These are phyloP conservation scores for Cygnus buccinator DNA, from an alignment of 2,113 vertebrate species.

Conservation along the genomic window DNA sequence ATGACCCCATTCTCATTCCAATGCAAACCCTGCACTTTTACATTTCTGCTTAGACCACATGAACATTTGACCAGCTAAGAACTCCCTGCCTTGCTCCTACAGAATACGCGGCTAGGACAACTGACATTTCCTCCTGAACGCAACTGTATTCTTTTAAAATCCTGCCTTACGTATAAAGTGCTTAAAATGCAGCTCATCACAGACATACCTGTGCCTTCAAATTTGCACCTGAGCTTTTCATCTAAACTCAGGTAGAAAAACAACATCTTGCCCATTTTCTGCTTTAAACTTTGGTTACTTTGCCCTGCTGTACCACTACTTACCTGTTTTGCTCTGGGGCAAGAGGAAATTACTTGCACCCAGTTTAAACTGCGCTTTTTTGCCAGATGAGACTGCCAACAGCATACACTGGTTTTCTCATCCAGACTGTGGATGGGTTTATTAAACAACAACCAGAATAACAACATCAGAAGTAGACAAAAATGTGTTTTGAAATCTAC, in stretches of 20 bases:
- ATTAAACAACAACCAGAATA: background rate
- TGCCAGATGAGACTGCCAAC: background rate
- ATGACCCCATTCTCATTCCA: conserved; percentile 87
- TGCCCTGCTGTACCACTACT: background rate
- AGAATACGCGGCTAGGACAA: conserved; percentile 46
- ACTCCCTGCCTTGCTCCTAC: conserved; percentile 57
- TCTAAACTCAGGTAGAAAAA: background rate
- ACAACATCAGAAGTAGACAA: background rate
- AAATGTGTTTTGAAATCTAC: background rate
- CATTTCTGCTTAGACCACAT: conserved; percentile 68
- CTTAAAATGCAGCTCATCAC: conserved; percentile 20
- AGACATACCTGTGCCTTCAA: conserved; percentile 11
- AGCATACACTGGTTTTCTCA: background rate
- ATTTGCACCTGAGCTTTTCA: background rate
- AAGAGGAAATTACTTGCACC: background rate
- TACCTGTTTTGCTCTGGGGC: background rate
- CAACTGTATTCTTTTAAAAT: conserved; percentile 40
- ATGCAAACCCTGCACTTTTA: conserved; percentile 79
- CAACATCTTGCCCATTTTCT: background rate
- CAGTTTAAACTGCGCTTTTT: background rate
- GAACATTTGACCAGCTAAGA: conserved; percentile 54
- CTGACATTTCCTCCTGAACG: conserved; percentile 49
- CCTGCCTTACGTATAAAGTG: background rate
- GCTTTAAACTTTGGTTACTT: background rate
- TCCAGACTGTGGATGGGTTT: background rate